Evolutionary conservation across 2,113 vertebrate species (phyloP), one percentile per base, ranked within the genome.

Genomic region (Abramis brama): DNA sequence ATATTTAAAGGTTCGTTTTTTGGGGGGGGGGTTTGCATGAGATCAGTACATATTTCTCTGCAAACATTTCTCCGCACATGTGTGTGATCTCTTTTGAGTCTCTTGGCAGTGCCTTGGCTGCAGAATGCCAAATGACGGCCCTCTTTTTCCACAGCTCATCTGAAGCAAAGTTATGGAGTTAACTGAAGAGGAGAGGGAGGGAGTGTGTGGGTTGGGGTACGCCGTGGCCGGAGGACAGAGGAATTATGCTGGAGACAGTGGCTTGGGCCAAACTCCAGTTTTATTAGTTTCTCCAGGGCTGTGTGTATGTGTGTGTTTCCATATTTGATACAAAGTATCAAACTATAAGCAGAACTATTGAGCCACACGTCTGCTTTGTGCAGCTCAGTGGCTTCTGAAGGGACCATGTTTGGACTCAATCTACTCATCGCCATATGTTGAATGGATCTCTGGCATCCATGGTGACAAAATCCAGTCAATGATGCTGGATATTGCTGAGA

Each of bases 161-260:
- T 76, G 66, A 74, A 43, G 62, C 45, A 74, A 36, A 71, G 45
- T 78, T 78, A 23, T 57, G 47, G 50, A 57, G 25, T 78, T 36
- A 62, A 80, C 59, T 43, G 79, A 50, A 43, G 19, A 13, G 64
- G 75, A 52, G 25, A 45, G 45, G 25, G 78, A 71, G 71, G 92
- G 93, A 88, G 91, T 89, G 90, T 91, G 90, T 90, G 90, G 83
- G 85, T 89, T 91, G 90, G 88, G 91, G 13, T 79, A 84, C 87
- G 84, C 81, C 85, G 30, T 91, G 94, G 95, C 94, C 94, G 92
- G 91, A 88, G 92, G 94, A 94, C 93, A 73, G 85, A 90, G 91
- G 94, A 93, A 91, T 93, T 94, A 94, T 91, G 89, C 89, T 82
- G 90, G 95, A 96, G 95, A 95, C 95, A 91, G 95, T 94, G 95